Evolutionary conservation across 1,140 invertebrate species (phyloP).

Genomic region (Lepidurus apus): DNA sequence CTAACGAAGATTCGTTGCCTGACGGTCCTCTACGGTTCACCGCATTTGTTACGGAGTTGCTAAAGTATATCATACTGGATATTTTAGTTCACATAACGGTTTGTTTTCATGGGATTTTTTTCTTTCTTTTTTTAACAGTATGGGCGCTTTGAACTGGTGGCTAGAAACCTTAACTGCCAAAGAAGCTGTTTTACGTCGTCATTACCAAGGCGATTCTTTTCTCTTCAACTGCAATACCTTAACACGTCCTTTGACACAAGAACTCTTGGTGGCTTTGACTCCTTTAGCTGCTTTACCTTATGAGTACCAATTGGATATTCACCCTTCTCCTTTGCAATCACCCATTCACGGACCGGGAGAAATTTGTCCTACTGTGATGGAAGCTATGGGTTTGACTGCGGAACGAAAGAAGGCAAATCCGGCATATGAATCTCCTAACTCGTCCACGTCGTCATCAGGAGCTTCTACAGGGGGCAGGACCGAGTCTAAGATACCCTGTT

Average conservation of each 20-base stretch:
- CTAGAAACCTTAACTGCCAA: conserved; percentile 72
- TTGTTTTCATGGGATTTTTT: neutral
- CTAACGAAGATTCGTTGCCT: conserved; percentile 72
- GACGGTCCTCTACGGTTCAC: conserved; percentile 83
- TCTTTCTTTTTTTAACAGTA: conserved; percentile 50
- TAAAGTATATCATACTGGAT: conserved; percentile 62
- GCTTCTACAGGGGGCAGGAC: conserved; percentile 2
- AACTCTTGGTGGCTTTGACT: conserved; percentile 64
- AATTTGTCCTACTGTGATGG: conserved; percentile 26
- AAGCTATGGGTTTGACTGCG: conserved; percentile 5
- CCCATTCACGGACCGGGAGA: conserved; percentile 4
- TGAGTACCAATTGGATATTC: conserved; percentile 48
- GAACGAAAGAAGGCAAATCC: neutral
- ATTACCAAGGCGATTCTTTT: conserved; percentile 66
- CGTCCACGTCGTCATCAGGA: conserved; percentile 21
- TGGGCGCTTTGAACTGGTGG: conserved; percentile 77
- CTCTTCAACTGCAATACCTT: conserved; percentile 62
- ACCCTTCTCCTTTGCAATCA: conserved; percentile 16
- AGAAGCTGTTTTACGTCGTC: conserved; percentile 72
- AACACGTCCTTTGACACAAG: conserved; percentile 39
- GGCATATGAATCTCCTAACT: neutral
- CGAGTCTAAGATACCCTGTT: neutral
- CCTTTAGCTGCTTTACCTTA: conserved; percentile 65
- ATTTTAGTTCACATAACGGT: neutral
- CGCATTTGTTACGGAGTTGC: conserved; percentile 77